A percentile compares a stretch with the other conserved stretches of the same genome.
Evolutionary conservation across 2,888 invertebrate species (phyloP).

Genomic region (Calameuta pallipes): DNA sequence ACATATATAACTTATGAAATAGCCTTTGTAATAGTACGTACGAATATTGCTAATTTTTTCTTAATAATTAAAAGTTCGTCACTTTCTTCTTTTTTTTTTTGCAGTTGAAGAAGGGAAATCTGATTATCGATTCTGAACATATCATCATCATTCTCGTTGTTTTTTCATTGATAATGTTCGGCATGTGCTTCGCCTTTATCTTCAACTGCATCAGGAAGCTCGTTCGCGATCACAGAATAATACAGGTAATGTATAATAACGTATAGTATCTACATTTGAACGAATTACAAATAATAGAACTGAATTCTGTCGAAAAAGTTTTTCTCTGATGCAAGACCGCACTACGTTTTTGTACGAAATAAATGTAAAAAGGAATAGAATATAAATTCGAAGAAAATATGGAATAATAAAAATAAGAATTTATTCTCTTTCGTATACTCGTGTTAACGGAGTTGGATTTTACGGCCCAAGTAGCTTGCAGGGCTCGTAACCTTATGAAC

Average conservation of each 20-base stretch:
- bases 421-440: too few species aligned
- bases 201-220: slow-evolving; percentile 90
- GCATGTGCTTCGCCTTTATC: slow-evolving; percentile 89
- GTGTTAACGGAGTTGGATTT: too few species aligned
- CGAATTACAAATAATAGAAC: too few species aligned
- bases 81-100: slow-evolving; percentile 24
- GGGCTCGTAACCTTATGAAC: too few species aligned
- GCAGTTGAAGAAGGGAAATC: slow-evolving; percentile 41
- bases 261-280: neutral
- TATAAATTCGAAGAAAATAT: too few species aligned
- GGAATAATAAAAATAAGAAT: too few species aligned
- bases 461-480: too few species aligned
- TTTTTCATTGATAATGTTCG: slow-evolving; percentile 86
- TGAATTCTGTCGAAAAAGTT: too few species aligned
- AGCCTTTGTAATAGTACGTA: neutral
- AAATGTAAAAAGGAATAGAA: too few species aligned
- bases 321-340: too few species aligned
- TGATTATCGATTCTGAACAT: slow-evolving; percentile 73
- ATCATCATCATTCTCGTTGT: slow-evolving; percentile 89
- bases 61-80: neutral
- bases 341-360: too few species aligned
- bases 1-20: neutral
- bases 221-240: slow-evolving; percentile 86
- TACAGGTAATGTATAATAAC: slow-evolving; percentile 74
- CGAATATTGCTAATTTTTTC: neutral